Base-by-base conservation (phyloP, 1,140 invertebrate species). In the Drosophila simulans region DNA sequence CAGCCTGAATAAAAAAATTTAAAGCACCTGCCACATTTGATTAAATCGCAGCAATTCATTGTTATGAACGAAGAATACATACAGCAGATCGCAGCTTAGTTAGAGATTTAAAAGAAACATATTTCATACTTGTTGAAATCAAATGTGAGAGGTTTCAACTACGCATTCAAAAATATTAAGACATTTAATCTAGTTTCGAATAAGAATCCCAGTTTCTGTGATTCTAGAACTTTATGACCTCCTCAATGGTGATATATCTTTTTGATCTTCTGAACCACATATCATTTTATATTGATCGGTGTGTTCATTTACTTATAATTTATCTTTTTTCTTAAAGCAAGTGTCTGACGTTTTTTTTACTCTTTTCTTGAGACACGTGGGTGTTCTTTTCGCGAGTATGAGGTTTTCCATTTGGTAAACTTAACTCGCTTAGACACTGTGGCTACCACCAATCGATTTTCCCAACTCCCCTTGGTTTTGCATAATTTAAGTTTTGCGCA, bases 11-110 rank as follows among this genome's bases (percentile, higher is more conserved):
- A 39, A 46, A 46, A 69, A 66, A 69, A 49, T 49, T 20, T 20
- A 25, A 88, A 89, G 83, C 83, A 88, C 83, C 83, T 88, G 83
- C 83, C 86, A 89, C 76, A 88, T 89, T 88, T 88, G 84, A 88
- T 89, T 83, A 88, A 83, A 89, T 88, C 83, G 69, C 63, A 49
- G 79, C 84, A 80, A 88, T 89, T 88, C 86, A 89, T 83, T 88
- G 88, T 79, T 83, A 59, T 77, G 59, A 80, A 51, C 77, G 66
- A 69, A 62, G 57, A 65, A 68, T 39, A 34, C 59, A 59, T 64
- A 52, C 35, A 39, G n/a, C 46, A 25, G 48, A 66, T 35, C 20
- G 34, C 27, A n/a, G 45, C 31, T 27, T 5, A 37, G 39, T 17
- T 31, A 10, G 1, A 31, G 31, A 31, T 31, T 31, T 10, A 7